Percentiles rank a stretch among this genome's conserved stretches.
These are phyloP conservation scores for Parotocinclus haroldoi DNA, from an alignment of 2,797 vertebrate genomes.

Conservation along the genomic window DNA sequence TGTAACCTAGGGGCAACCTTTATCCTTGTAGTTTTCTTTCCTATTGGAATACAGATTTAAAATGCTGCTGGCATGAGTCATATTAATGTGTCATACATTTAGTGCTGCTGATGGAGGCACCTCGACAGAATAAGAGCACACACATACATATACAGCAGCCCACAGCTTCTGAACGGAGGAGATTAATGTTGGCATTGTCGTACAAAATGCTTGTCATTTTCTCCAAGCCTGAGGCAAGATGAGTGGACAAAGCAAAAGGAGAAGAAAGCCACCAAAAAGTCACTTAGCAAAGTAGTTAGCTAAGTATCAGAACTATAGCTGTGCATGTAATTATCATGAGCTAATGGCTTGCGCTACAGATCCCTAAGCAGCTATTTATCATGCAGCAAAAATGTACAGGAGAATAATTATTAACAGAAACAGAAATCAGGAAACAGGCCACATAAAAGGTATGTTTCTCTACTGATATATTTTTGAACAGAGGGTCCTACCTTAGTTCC, in stretches of 20 bases:
- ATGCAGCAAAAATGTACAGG: slow-evolving; percentile 1
- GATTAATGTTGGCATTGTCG: slow-evolving; percentile 61
- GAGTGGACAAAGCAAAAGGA: slow-evolving; percentile 56
- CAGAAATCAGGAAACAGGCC: background rate
- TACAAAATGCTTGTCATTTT: slow-evolving; percentile 65
- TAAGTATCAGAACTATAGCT: too few species aligned
- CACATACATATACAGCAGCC: too few species aligned
- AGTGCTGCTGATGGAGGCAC: too few species aligned
- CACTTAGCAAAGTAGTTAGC: background rate
- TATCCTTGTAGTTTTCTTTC: too few species aligned
- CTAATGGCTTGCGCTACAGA: too few species aligned
- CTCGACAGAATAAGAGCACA: too few species aligned
- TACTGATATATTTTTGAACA: slow-evolving; percentile 11
- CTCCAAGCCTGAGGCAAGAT: slow-evolving; percentile 49
- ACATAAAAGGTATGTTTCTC: background rate
- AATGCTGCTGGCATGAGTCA: background rate
- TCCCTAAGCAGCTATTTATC: too few species aligned
- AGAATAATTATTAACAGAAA: slow-evolving; percentile 9
- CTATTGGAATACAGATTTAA: too few species aligned
- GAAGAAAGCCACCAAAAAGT: background rate
- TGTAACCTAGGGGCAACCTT: too few species aligned
- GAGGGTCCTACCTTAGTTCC: slow-evolving; percentile 78
- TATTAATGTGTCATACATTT: too few species aligned
- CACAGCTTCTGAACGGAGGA: slow-evolving; percentile 53
- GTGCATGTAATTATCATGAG: too few species aligned